A percentile compares a stretch with the other conserved stretches of the same genome.
These are phyloP conservation scores for Eupithecia subfuscata DNA, from an alignment of 2,888 invertebrate species.

Conservation along the genomic window DNA sequence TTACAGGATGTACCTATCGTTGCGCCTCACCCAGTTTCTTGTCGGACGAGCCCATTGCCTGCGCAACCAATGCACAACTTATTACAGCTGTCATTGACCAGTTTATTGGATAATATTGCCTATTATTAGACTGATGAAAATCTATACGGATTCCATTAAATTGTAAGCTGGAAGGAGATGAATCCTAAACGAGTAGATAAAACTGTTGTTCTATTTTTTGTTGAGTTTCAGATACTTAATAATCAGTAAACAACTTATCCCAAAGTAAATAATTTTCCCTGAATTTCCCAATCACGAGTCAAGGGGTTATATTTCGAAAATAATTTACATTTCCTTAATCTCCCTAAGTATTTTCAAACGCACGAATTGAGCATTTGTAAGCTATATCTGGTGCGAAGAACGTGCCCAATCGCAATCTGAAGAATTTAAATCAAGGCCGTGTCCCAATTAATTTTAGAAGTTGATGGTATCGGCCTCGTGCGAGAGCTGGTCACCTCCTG, in stretches of 20 bases:
- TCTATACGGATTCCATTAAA: background rate
- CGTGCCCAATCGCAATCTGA: conserved; percentile 1
- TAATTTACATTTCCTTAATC: conserved; percentile 2
- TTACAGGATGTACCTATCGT: background rate
- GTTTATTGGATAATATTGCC: background rate
- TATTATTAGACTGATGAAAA: background rate
- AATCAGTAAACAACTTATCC: background rate
- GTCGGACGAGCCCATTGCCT: background rate
- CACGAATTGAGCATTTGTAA: conserved; percentile 1
- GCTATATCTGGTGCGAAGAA: background rate
- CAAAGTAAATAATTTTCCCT: background rate
- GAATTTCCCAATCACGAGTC: background rate
- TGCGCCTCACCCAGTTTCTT: background rate
- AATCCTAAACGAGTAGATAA: background rate
- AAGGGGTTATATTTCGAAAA: background rate
- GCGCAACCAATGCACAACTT: background rate
- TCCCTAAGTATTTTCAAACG: background rate
- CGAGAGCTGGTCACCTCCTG: background rate
- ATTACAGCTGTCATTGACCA: background rate
- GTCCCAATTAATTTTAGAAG: background rate
- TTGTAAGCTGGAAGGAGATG: background rate
- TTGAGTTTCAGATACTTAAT: background rate
- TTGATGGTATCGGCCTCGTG: background rate
- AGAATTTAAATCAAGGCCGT: background rate
- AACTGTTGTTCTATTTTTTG: background rate